Evolutionary conservation across 2,797 vertebrate species (phyloP), one percentile per base, ranked within the genome.

Genomic region (Pseudocheirus occidentalis): DNA sequence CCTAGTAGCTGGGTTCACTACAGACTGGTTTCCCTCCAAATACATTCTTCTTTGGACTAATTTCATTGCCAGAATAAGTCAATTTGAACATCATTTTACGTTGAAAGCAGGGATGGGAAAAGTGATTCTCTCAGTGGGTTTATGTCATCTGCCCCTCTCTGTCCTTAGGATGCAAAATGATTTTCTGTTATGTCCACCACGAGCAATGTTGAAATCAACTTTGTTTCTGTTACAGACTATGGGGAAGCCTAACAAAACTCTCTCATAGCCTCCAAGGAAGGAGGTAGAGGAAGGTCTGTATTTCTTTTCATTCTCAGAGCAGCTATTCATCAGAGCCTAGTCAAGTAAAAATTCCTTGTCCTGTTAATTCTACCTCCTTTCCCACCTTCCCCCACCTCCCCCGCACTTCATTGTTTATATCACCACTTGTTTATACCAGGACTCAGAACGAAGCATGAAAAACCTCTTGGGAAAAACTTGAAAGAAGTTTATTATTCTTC

Each of bases 381-480:
- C 59, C 5, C 40, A 7, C 73, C n/a, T 4, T 90, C n/a, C n/a
- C n/a, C n/a, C n/a, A n/a, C n/a, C n/a, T n/a, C n/a, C n/a, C n/a
- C n/a, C n/a, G n/a, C n/a, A n/a, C n/a, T n/a, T 27, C 92, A 50
- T 56, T 40, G 11, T 50, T 92, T 93, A 24, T 55, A 50, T 21
- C 53, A 93, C 54, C 57, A 62, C 57, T 92, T 52, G 91, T n/a
- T n/a, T n/a, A n/a, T n/a, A n/a, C 55, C 87, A 73, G 87, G 14
- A 95, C 91, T 93, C 14, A 55, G 53, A 56, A 4, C 12, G 4
- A 46, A 27, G 62, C 5, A 29, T 27, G 12, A 95, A 1, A 4
- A 96, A 94, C 13, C 29, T 0, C 40, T 29, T 9, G 92, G 95
- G 55, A 94, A 50, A 92, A 96, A 91, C 0, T 92, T 40, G 40